Evolutionary conservation across 2,113 vertebrate species (phyloP).

Genomic region (Dicerorhinus sumatrensis): DNA sequence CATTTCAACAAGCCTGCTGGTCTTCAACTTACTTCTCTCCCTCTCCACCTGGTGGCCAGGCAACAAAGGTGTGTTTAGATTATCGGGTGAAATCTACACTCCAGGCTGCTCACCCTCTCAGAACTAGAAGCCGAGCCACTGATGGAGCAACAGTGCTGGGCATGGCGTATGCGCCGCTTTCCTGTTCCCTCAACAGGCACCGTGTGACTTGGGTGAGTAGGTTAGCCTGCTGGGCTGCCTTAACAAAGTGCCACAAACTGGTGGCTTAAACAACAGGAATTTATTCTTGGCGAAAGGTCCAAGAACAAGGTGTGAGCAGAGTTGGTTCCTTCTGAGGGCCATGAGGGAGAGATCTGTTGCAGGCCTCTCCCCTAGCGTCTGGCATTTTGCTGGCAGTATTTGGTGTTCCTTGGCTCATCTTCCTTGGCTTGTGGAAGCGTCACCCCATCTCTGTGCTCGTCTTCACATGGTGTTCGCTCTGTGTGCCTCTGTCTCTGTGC

Average conservation of each 20-base stretch:
- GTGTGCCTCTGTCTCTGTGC: background rate
- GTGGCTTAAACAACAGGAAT: background rate
- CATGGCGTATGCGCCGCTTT: background rate
- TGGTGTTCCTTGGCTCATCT: background rate
- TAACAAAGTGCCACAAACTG: background rate
- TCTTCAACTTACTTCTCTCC: background rate
- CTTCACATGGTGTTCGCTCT: background rate
- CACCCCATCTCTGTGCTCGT: background rate
- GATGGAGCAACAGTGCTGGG: background rate
- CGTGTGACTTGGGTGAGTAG: background rate
- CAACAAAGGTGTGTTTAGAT: background rate
- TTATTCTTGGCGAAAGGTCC: background rate
- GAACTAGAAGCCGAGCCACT: background rate
- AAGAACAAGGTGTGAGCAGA: background rate
- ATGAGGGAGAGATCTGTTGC: too few relatives aligned
- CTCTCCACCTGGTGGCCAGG: background rate
- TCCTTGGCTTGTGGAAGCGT: background rate
- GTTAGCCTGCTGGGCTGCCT: background rate
- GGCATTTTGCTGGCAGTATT: background rate
- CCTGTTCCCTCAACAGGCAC: background rate
- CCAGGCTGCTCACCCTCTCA: background rate
- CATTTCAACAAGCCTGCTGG: background rate
- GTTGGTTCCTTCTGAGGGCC: background rate
- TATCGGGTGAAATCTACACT: background rate
- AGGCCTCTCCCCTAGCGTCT: background rate